Evolutionary conservation across 2,888 invertebrate genomes (phyloP), one percentile per base, ranked within the genome.

Genomic region (Antitype chi): DNA sequence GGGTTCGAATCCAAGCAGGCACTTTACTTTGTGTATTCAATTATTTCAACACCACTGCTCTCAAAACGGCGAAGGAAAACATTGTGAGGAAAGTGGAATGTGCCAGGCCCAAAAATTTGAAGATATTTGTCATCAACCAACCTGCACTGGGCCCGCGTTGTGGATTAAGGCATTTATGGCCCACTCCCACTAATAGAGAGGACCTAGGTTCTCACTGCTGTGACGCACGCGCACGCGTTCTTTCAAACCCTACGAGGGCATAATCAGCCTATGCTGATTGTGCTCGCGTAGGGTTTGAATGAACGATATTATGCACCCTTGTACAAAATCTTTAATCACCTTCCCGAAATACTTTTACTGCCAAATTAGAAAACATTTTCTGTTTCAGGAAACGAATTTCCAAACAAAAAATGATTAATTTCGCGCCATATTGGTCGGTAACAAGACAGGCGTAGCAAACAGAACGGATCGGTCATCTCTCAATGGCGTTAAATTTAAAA

Each of bases 381-480:
- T 20, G 28, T 55, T 68, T 53, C 60, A 25, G 23, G 32, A 53
- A 70, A 60, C 25, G 38, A 59, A 69, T 76, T 80, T 71, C 55
- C 72, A 83, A 81, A 73, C 64, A 20, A 23, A 32, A 70, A 80
- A 82, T 67, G 55, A 71, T 57, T 74, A 71, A 79, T 85, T 85
- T 82, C 85, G 76, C 83, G 67, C 68, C 75, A 81, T 57, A 67
- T 79, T 80, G 68, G 62, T 60, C 72, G 47, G 25, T 76, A 79
- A 83, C 80, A 69, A 84, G 82, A 85, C 79, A 63, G 75, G 62
- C 78, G 83, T 53, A 74, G 66, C 85, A 89, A 90, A 89, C 87
- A 88, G 91, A 88, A 86, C 89, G 90, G 73, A 89, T 90, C 90
- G 86, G 90, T 89, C 88, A 85, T 85, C 57, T 76, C 72, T 76